phyloP scores from a whole-genome alignment of 2,888 invertebrate genomes.

The Mesorhabditis belari region DNA sequence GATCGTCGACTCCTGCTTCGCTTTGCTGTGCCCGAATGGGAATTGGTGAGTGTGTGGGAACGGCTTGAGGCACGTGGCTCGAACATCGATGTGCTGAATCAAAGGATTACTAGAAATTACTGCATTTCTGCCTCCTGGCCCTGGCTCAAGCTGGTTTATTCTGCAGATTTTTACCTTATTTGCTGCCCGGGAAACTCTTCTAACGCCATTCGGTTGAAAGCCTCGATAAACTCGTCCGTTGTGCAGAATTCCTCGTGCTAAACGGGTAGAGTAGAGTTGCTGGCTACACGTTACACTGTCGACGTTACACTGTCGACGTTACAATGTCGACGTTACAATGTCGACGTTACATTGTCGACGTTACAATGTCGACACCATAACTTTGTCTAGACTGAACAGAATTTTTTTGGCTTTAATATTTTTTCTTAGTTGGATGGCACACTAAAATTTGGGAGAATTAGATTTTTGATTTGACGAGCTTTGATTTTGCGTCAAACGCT shows the following conservation, averaged over 20 bases:
- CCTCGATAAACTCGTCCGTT: slow-evolving; percentile 44
- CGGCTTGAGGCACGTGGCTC: background rate
- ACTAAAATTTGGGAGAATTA: too few relatives aligned
- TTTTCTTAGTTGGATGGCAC: too few relatives aligned
- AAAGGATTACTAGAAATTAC: background rate
- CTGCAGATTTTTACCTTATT: too few relatives aligned
- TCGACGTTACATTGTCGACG: too few relatives aligned
- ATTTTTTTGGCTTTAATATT: slow-evolving; percentile 16
- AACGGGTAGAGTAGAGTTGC: slow-evolving; percentile 19
- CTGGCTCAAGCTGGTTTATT: background rate
- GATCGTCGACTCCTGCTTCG: slow-evolving; percentile 5
- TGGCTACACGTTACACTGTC: too few relatives aligned
- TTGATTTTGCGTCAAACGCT: too few relatives aligned
- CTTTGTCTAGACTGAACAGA: too few relatives aligned
- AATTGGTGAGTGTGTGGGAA: background rate
- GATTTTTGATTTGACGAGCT: too few relatives aligned
- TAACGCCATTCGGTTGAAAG: slow-evolving; percentile 22
- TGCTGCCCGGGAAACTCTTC: too few relatives aligned
- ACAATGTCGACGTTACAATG: too few relatives aligned
- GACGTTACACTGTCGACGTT: too few relatives aligned
- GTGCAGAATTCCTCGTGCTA: slow-evolving; percentile 40
- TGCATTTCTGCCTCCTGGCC: background rate
- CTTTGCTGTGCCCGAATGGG: slow-evolving; percentile 9
- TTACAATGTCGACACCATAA: too few relatives aligned
- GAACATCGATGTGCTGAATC: background rate